phyloP scores from a whole-genome alignment of 2,888 invertebrate species.

The Serrognathus titanus region DNA sequence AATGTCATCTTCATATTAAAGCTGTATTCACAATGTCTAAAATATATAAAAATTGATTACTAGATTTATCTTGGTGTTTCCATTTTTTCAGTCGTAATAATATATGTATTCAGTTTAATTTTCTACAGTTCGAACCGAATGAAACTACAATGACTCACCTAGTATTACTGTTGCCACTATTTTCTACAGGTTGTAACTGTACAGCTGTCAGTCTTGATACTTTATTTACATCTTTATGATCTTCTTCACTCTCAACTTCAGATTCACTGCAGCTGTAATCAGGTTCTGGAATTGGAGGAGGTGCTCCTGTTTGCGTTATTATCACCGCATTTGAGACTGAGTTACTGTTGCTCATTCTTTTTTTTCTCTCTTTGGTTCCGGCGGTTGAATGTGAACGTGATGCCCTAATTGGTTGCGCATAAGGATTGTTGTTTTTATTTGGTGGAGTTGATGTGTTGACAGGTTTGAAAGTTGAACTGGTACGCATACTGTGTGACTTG shows the following conservation, averaged over 20 bases:
- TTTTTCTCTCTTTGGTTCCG: slow-evolving; percentile 46
- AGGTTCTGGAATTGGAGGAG: slow-evolving; percentile 85
- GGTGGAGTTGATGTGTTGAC: slow-evolving; percentile 47
- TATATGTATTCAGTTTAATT: too few species aligned
- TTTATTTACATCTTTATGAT: slow-evolving; percentile 56
- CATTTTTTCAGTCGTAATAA: background rate
- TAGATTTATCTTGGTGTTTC: too few species aligned
- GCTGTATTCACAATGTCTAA: too few species aligned
- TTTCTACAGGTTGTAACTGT: slow-evolving; percentile 57
- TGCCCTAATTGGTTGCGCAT: slow-evolving; percentile 57
- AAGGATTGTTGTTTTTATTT: slow-evolving; percentile 49
- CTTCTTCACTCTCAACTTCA: slow-evolving; percentile 58
- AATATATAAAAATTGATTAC: too few species aligned
- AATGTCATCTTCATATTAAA: too few species aligned
- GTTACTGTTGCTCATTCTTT: slow-evolving; percentile 39
- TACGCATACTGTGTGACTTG: slow-evolving; percentile 61
- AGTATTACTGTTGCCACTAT: slow-evolving; percentile 73
- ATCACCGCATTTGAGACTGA: slow-evolving; percentile 45
- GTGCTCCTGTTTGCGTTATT: slow-evolving; percentile 20
- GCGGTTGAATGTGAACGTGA: slow-evolving; percentile 46
- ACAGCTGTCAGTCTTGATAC: slow-evolving; percentile 45
- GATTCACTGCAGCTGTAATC: slow-evolving; percentile 88
- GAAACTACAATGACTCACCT: slow-evolving; percentile 53
- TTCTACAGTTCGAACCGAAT: background rate
- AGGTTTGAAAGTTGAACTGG: slow-evolving; percentile 51